Evolutionary conservation across 2,797 vertebrate genomes (phyloP), one percentile per base, ranked within the genome.

Genomic region (Harpagifer antarcticus): DNA sequence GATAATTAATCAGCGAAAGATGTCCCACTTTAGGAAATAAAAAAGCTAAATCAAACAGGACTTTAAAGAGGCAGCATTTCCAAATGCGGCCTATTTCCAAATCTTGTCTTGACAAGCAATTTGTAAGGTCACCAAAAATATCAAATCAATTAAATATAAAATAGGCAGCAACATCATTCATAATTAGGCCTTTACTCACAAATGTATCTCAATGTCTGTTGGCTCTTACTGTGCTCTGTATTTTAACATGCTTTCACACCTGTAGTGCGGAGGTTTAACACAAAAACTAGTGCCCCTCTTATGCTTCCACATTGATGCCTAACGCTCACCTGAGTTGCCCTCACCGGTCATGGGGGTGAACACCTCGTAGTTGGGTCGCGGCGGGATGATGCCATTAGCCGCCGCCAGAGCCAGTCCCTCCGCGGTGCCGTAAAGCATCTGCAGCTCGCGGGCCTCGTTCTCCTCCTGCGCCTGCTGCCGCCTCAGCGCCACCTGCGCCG

Each of bases 381-480:
- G 97, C 0, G 98, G 97, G 86, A 99, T 96, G 94, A 99, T 99
- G 83, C 98, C 98, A 88, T 99, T 99, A 75, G 98, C 98, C 2
- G 97, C 98, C 14, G 98, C 98, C 90, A 99, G 95, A 19, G 98
- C 98, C 70, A 99, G 94, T 7, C 98, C 98, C 92, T 99, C 98
- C 3, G 98, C 98, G 0, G 98, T 98, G 57, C 98, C 98, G 85
- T 99, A 99, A 33, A 99, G 97, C 68, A 99, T 95, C 90, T 99
- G 98, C 10, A 99, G 92, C 92, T 99, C 98, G 0, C 98, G 95
- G 64, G 97, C 98, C 83, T 99, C 98, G 91, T 98, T 99, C 92
- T 99, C 98, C 83, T 99, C 98, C 89, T 99, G 98, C 60, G 98
- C 98, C 91, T 99, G 98, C 86, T 99, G 98, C 89, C 98, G 90